Conservation (phyloP, 1,140 invertebrate genomes). For the Zaprionus africanus region DNA sequence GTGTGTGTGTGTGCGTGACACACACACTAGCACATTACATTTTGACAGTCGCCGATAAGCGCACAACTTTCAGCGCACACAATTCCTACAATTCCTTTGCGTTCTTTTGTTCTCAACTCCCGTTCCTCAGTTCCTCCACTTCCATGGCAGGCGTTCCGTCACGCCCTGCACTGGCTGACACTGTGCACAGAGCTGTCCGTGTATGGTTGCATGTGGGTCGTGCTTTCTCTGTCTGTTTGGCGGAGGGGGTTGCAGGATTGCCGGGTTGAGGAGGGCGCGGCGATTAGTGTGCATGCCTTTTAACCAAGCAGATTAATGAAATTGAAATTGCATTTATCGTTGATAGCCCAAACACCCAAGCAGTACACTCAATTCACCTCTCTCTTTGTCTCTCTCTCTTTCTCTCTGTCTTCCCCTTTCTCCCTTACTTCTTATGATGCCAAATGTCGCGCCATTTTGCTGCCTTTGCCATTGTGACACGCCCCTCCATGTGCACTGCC, state of each 20-base stretch:
- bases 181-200: slow-evolving; percentile 15
- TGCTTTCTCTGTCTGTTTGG: not conserved
- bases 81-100: slow-evolving; percentile 40
- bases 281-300: slow-evolving; percentile 33
- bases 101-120: slow-evolving; percentile 42
- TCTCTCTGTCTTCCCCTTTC: not conserved
- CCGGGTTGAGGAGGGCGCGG: not conserved
- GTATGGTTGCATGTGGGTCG: not conserved
- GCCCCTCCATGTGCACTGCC: not conserved
- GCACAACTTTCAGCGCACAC: slow-evolving; percentile 42
- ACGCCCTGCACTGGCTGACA: slow-evolving; percentile 8
- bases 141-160: not conserved
- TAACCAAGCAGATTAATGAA: slow-evolving; percentile 55
- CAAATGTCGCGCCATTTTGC: slow-evolving; percentile 25
- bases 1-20: slow-evolving; percentile 3
- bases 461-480: slow-evolving; percentile 10
- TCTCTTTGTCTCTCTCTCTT: not conserved
- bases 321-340: slow-evolving; percentile 60
- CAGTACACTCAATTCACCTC: slow-evolving; percentile 10
- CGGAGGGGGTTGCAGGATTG: not conserved
- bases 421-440: not conserved
- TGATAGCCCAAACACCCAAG: slow-evolving; percentile 35
- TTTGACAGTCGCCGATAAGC: slow-evolving; percentile 53
- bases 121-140: not conserved
- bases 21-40: slow-evolving; percentile 26